Percentiles rank a stretch among this genome's conserved stretches.
Conservation (phyloP, 2,113 vertebrate genomes). For the Mesembrinibis cayennensis region DNA sequence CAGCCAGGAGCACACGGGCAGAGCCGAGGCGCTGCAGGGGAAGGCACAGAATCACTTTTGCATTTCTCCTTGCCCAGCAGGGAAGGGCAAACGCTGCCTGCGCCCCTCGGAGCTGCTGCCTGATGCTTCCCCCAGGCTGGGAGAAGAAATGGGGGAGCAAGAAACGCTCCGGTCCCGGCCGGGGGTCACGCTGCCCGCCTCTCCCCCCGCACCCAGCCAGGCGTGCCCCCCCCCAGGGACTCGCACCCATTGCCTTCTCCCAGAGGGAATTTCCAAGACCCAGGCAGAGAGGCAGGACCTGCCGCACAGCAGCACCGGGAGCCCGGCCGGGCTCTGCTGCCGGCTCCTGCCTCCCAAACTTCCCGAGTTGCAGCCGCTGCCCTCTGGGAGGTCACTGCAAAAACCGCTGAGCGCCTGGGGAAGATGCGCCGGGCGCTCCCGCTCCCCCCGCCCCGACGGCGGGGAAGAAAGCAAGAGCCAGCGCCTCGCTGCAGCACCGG, state of each 20-base stretch:
- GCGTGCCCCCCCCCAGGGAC: not conserved
- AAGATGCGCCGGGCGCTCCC: not conserved
- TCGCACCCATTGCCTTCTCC: not conserved
- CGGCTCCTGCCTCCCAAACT: not conserved
- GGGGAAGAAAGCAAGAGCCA: not conserved
- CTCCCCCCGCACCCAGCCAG: not conserved
- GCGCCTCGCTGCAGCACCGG: not conserved
- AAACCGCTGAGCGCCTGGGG: too few species aligned
- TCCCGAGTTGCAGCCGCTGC: not conserved
- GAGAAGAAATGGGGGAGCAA: not conserved
- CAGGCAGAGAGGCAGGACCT: not conserved
- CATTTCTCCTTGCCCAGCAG: conserved; percentile 6
- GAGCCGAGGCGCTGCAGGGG: not conserved
- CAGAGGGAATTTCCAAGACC: not conserved
- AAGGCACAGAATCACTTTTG: not conserved
- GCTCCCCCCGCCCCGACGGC: not conserved
- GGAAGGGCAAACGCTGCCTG: conserved; percentile 24
- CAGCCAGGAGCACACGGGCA: not conserved
- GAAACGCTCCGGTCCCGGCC: not conserved
- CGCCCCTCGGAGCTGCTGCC: not conserved
- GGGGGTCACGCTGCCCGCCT: not conserved
- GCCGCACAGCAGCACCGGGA: not conserved
- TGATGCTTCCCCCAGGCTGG: not conserved
- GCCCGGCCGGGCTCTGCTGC: not conserved
- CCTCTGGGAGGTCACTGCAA: conserved; percentile 9